Base-by-base conservation (phyloP, 2,113 vertebrate species). In the Limnothrissa miodon region DNA sequence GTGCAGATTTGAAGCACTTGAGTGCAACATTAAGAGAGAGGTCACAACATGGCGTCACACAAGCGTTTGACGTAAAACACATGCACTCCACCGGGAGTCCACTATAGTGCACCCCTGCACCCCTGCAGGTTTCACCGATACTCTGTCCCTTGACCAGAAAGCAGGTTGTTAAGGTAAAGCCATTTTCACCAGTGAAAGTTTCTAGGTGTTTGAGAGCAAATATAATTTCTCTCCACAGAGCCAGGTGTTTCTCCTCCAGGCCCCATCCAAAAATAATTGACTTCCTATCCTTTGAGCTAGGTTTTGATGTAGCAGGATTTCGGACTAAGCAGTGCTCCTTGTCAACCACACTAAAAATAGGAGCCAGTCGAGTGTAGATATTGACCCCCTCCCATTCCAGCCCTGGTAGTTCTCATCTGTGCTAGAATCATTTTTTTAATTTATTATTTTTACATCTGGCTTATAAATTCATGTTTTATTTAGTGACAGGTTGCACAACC, bases 21-120 rank as follows among this genome's bases (percentile, higher is more conserved):
- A 17, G 19, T 85, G 74, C 85, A 89, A 82, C 86, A 87, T 42
- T 86, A 33, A 85, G 62, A 42, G 78, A 44, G 93, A 92, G 89
- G 92, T 92, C 88, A 88, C 33, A 42, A 21, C 66, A 46, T 84
- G 86, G 88, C 88, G 33, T 4, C 66, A 74, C 29, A 36, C 10
- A 70, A 33, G 66, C 29, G 66, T 36, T 10, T 11, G 9, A 11
- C 4, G 21, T 33, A 29, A 70, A 36, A 70, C 62, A 36, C 9
- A 36, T 70, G 13, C 33, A 5, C 33, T 36, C 66, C 51, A 1
- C 19, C 4, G 42, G 11, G 66, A 1, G 4, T 4, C 29, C 66
- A 74, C 66, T 15, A 36, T 17, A 36, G 11, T 15, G 2, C 11
- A 74, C 11, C 29, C 42, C 66, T 15, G 2, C 11, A 74, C 11